Base-by-base conservation (phyloP, 2,888 invertebrate species). In the Heteropelma amictum region DNA sequence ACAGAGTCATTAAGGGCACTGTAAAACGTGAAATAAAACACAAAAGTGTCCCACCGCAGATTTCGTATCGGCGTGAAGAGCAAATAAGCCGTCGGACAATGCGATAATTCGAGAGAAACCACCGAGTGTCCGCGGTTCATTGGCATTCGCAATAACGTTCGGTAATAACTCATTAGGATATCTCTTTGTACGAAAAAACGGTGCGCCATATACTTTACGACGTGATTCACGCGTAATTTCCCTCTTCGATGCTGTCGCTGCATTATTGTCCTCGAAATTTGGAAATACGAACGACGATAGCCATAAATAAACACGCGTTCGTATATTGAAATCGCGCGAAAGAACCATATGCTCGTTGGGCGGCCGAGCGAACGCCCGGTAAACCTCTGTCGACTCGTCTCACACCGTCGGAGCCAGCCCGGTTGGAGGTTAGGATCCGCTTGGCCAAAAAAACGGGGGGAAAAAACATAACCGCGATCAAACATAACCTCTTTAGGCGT, bases 331-430 rank as follows among this genome's bases (percentile, higher is more conserved):
- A 82, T 86, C 83, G 83, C 83, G 73, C 30, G 63, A 70, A 58
- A 77, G 65, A 74, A 72, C 86, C 87, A 87, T 86, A 86, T 87
- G 87, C 83, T 84, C 79, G 81, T 74, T 72, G 79, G 81, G 73
- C 40, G 38, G 60, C 21, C 30, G 58, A 23, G 30, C 10, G 40
- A 68, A 49, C 35, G 51, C 49, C 68, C 83, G 80, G 72, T 81
- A 79, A 79, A 77, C 73, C 81, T 80, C 51, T 54, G 72, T 60
- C 68, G 67, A 68, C 73, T 78, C 79, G 79, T 80, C 78, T 80
- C 76, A 64, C 56, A 63, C 65, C 60, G 73, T 56, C 64, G 71
- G 53, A 54, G 61, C 74, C 60, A n/a, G n/a, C 61, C 60, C 35
- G 76, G 75, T 30, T 42, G 21, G 58, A 67, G 76, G 72, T 76